A percentile compares a stretch with the other conserved stretches of the same genome.
phyloP scores from a whole-genome alignment of 2,113 vertebrate species.

The Anolis carolinensis region DNA sequence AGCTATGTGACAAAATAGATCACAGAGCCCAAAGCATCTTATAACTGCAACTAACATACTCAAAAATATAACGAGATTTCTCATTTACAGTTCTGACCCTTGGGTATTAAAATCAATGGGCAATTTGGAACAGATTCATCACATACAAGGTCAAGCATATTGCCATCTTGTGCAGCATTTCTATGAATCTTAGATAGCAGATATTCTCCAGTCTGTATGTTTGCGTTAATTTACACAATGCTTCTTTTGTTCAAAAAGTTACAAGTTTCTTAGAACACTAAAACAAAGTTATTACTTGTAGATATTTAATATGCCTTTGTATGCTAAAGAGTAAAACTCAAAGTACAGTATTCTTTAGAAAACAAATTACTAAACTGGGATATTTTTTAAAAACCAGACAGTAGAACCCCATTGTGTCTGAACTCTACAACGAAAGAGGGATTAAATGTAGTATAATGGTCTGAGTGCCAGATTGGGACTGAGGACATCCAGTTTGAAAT shows the following conservation, averaged over 20 bases:
- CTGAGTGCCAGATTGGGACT: no score
- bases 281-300: neutral
- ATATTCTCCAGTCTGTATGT: neutral
- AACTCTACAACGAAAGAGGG: neutral
- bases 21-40: neutral
- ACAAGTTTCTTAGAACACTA: neutral
- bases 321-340: neutral
- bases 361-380: neutral
- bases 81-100: neutral
- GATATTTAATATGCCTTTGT: neutral
- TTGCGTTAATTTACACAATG: neutral
- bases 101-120: neutral
- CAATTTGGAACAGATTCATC: neutral
- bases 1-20: neutral
- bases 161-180: neutral
- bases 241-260: neutral
- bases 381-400: neutral
- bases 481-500: no score
- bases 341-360: neutral
- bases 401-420: neutral
- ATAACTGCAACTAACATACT: neutral
- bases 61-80: neutral
- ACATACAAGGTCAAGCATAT: neutral
- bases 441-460: no score
- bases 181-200: neutral